phyloP scores from a whole-genome alignment of 2,113 vertebrate species.

The Bos javanicus region DNA sequence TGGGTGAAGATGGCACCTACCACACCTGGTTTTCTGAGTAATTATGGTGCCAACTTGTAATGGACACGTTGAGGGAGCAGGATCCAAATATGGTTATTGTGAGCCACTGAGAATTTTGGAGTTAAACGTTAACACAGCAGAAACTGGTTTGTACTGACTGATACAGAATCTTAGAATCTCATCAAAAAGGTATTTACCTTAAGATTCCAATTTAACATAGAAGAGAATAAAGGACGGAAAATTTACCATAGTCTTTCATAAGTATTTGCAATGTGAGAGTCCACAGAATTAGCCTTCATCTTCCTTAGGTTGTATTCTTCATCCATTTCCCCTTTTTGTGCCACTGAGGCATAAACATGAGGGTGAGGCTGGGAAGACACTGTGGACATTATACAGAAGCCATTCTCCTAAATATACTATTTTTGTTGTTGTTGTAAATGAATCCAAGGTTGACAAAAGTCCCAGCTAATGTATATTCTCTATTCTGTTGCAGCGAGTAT shows the following conservation, averaged over 20 bases:
- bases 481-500: not conserved
- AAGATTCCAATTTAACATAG: not conserved
- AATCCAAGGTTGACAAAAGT: not conserved
- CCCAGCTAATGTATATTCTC: not conserved
- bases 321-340: not conserved
- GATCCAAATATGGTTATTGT: not conserved
- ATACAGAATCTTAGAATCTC: not conserved
- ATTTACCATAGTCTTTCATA: not conserved
- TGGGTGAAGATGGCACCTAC: not conserved
- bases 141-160: not conserved
- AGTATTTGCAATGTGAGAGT: not conserved
- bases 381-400: not conserved
- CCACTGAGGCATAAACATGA: not conserved
- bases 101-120: not conserved
- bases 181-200: not conserved
- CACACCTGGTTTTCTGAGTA: not conserved
- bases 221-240: not conserved
- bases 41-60: not conserved
- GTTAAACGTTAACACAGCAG: not conserved
- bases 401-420: not conserved
- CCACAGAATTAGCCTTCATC: not conserved
- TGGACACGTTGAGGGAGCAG: not conserved
- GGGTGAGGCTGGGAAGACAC: not conserved
- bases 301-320: not conserved
- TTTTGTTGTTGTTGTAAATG: not conserved